Evolutionary conservation across 1,140 invertebrate genomes (phyloP).

Genomic region (Cydia strobilella): DNA sequence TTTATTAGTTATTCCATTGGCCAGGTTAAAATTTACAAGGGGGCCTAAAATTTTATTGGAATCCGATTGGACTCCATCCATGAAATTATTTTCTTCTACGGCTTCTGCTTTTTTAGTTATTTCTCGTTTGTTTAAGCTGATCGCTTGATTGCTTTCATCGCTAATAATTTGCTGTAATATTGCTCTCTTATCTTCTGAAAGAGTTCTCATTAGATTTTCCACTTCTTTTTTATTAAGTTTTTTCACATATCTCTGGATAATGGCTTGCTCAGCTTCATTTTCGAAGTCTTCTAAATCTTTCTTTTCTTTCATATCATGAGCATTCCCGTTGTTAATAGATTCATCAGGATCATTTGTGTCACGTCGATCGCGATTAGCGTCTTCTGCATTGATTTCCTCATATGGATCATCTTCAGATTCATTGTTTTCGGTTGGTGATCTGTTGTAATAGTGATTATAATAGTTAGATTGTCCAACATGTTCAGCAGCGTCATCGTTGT

Average conservation of each 20-base stretch:
- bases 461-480: slow-evolving; percentile 37
- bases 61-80: slow-evolving; percentile 56
- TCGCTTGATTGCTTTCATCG: slow-evolving; percentile 38
- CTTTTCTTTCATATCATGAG: slow-evolving; percentile 16
- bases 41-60: slow-evolving; percentile 57
- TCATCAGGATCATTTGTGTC: slow-evolving; percentile 45
- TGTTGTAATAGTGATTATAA: slow-evolving; percentile 42
- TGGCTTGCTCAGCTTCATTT: slow-evolving; percentile 57
- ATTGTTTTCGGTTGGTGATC: slow-evolving; percentile 40
- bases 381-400: slow-evolving; percentile 30
- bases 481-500: slow-evolving; percentile 40
- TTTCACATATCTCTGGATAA: slow-evolving; percentile 66
- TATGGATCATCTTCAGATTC: slow-evolving; percentile 23
- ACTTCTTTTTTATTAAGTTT: slow-evolving; percentile 65
- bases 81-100: slow-evolving; percentile 58
- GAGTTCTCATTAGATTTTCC: slow-evolving; percentile 61
- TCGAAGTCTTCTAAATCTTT: background rate
- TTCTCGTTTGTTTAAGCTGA: slow-evolving; percentile 62
- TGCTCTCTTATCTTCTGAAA: slow-evolving; percentile 65
- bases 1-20: slow-evolving; percentile 2
- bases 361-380: slow-evolving; percentile 52
- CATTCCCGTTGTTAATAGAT: background rate
- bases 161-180: slow-evolving; percentile 67
- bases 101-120: slow-evolving; percentile 72
- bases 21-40: slow-evolving; percentile 41